Conservation (phyloP, 2,888 invertebrate genomes). For the Ommatoiulus sabulosus region DNA sequence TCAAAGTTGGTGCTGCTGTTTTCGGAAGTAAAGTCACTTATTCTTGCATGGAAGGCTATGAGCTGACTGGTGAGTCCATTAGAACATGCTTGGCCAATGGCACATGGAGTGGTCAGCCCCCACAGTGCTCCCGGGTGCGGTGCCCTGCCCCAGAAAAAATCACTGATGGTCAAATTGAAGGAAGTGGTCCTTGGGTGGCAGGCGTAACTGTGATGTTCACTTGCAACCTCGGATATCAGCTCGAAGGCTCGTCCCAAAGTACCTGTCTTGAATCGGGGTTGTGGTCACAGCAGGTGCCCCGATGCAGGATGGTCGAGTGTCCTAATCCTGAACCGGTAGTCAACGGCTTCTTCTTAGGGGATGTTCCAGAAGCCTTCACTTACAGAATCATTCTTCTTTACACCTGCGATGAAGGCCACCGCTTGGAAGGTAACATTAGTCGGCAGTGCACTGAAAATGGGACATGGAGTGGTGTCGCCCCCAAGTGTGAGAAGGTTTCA, state of each 20-base stretch:
- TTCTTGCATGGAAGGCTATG: constrained; percentile 58
- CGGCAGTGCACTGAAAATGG: constrained; percentile 64
- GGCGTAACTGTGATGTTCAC: constrained; percentile 53
- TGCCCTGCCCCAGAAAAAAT: constrained; percentile 45
- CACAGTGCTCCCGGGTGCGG: constrained; percentile 49
- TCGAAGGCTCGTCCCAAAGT: constrained; percentile 60
- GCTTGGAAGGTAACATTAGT: constrained; percentile 62
- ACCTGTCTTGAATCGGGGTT: constrained; percentile 64
- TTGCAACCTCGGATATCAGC: constrained; percentile 60
- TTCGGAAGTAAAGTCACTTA: constrained; percentile 51
- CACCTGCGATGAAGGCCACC: constrained; percentile 64
- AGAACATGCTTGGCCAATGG: constrained; percentile 51
- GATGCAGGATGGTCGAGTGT: constrained; percentile 65
- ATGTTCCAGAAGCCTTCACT: constrained; percentile 54
- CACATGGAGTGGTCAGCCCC: constrained; percentile 54
- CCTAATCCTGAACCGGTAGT: constrained; percentile 62
- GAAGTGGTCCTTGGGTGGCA: constrained; percentile 18
- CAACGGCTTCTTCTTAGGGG: constrained; percentile 62
- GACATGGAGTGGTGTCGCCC: constrained; percentile 63
- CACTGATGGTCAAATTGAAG: constrained; percentile 4
- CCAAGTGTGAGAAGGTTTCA: constrained; percentile 62
- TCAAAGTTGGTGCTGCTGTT: not conserved
- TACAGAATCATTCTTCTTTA: constrained; percentile 60
- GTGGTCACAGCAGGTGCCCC: constrained; percentile 64
- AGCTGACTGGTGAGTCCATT: constrained; percentile 45